Percentiles rank a stretch among this genome's conserved stretches.
Conservation (phyloP, 2,797 vertebrate genomes). For the Microctenopoma lineatum region DNA sequence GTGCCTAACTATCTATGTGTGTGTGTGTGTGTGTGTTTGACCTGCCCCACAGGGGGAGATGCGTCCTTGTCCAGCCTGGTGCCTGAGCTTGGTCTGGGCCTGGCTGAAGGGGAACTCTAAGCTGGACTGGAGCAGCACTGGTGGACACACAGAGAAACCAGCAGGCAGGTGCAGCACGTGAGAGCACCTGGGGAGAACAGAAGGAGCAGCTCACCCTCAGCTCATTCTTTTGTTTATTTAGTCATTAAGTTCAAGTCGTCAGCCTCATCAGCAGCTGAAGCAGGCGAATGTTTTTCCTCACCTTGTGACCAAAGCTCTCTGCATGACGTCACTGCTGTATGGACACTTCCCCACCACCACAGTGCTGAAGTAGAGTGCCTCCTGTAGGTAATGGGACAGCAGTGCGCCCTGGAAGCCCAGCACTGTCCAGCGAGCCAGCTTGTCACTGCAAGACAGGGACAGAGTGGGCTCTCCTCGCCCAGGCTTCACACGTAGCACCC, state of each 20-base stretch:
- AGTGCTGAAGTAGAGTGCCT: constrained; percentile 87
- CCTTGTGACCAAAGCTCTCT: constrained; percentile 87
- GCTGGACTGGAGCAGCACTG: constrained; percentile 85
- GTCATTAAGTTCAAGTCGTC: neutral
- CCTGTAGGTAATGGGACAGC: constrained; percentile 91
- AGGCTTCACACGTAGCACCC: constrained; percentile 90
- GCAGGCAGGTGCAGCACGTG: constrained; percentile 81
- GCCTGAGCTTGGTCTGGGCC: constrained; percentile 73
- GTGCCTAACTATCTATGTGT: too few species aligned
- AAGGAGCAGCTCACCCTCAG: neutral
- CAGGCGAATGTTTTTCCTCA: constrained; percentile 53
- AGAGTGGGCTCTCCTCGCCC: constrained; percentile 91
- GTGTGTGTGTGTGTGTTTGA: constrained; percentile 42
- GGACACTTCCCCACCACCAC: constrained; percentile 91
- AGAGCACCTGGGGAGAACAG: constrained; percentile 80
- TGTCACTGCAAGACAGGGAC: constrained; percentile 97
- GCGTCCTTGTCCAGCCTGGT: constrained; percentile 70
- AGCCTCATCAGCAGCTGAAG: too few species aligned
- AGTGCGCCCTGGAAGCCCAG: constrained; percentile 95
- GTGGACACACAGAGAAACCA: constrained; percentile 82
- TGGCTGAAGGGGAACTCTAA: constrained; percentile 89
- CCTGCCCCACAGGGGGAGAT: constrained; percentile 92
- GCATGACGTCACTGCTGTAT: constrained; percentile 85
- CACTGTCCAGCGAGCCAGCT: constrained; percentile 92
- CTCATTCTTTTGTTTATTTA: neutral